phyloP scores from a whole-genome alignment of 1,140 invertebrate species.

The Drosophila nasuta region DNA sequence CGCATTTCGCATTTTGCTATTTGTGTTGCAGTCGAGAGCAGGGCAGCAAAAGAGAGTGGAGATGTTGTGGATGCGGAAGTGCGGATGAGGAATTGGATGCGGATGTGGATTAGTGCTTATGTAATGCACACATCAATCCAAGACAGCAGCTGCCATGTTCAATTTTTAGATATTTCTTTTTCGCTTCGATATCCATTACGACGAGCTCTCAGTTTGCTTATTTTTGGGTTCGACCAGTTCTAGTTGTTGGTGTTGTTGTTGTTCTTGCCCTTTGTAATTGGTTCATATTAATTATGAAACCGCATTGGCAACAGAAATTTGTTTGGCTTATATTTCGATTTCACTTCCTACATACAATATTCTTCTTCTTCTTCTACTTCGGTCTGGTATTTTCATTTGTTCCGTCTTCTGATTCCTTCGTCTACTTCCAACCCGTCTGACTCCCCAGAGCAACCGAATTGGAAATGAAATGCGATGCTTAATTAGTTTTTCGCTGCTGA shows the following conservation, averaged over 20 bases:
- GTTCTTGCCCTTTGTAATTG: conserved; percentile 53
- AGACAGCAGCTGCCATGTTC: conserved; percentile 15
- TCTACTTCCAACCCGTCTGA: conserved; percentile 5
- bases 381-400: conserved; percentile 12
- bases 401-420: conserved; percentile 16
- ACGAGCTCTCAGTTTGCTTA: conserved; percentile 47
- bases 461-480: conserved; percentile 81
- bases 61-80: neutral
- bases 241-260: conserved; percentile 36
- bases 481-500: conserved; percentile 73
- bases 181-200: conserved; percentile 36
- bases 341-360: conserved; percentile 44
- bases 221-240: conserved; percentile 6
- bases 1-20: conserved; percentile 50
- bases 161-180: conserved; percentile 31
- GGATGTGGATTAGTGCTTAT: conserved; percentile 65
- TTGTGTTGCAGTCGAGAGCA: conserved; percentile 35
- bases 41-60: neutral
- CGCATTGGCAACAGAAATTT: conserved; percentile 77
- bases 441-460: conserved; percentile 58
- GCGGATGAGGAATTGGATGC: conserved; percentile 18
- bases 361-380: conserved; percentile 6
- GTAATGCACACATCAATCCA: conserved; percentile 77
- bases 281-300: conserved; percentile 82
- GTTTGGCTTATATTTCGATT: conserved; percentile 82